Base-by-base conservation (phyloP, 2,797 vertebrate species). In the Acanthurus leucopareius region DNA sequence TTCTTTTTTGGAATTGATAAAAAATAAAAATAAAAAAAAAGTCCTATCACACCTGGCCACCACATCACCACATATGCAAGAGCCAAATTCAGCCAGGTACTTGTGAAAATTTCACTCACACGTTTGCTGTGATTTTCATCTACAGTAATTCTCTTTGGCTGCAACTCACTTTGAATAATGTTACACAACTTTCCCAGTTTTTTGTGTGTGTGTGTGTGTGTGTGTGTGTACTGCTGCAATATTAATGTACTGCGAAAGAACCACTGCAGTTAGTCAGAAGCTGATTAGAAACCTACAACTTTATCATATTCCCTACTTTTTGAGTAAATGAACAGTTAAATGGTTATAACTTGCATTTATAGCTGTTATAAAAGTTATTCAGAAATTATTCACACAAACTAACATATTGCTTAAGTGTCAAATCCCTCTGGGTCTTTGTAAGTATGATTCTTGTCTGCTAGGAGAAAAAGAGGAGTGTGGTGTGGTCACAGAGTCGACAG, bases 81-180 rank as follows among this genome's bases (percentile, higher is more conserved):
- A 72, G 53, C 16, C 60, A 79, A 61, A 69, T 61, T 49, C 56
- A 70, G 44, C 7, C 16, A 28, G 57, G 40, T 75, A 63, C 61
- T 61, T 57, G 63, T 61, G 38, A 75, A 66, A 61, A 73, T 62
- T 62, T 59, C 17, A 65, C 42, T 69, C 25, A 51, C 71, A 78
- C 54, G 49, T 74, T 48, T 67, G 17, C 49, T 22, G 16, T 22
- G 35, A 49, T 72, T 66, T 60, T 28, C 14, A 53, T 61, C 66
- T 78, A 35, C 7, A 67, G 20, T 71, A 62, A 63, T 68, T 57
- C 58, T 57, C 54, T 35, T 61, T 70, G 28, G 47, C 54, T 65
- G 65, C 35, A 35, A 48, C 15, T 58, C 54, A 72, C 45, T 65
- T 81, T 68, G 28, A 65, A 28, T 35, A 42, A 66, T 51, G 61